phyloP scores from a whole-genome alignment of 2,113 vertebrate genomes.

The Hypomesus transpacificus region DNA sequence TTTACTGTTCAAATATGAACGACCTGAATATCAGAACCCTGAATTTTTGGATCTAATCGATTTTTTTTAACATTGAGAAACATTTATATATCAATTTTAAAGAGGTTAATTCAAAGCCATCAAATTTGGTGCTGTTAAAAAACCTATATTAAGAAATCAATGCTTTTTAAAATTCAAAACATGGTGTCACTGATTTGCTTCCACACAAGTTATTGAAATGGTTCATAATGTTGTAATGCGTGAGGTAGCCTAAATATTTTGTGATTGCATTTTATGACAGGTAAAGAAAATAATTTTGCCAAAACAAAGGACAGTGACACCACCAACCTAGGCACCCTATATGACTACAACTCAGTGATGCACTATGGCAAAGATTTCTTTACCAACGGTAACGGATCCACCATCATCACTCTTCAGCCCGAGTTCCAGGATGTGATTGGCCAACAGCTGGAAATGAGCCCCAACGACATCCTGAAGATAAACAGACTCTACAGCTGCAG shows the following conservation, averaged over 20 bases:
- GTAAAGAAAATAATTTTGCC: not conserved
- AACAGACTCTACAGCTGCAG: conserved; percentile 81
- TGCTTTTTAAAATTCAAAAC: too few species aligned
- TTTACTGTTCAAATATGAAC: too few species aligned
- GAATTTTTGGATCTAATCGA: too few species aligned
- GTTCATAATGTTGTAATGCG: not conserved
- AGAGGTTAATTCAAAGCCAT: too few species aligned
- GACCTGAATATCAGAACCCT: too few species aligned
- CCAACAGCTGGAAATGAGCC: conserved; percentile 82
- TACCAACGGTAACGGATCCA: not conserved
- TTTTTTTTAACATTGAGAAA: too few species aligned
- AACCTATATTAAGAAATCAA: too few species aligned
- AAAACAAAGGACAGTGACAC: not conserved
- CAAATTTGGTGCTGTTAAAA: too few species aligned
- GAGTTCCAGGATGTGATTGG: conserved; percentile 80
- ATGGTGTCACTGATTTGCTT: too few species aligned
- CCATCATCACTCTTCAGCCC: conserved; percentile 42
- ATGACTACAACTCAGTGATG: conserved; percentile 2
- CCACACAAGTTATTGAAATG: conserved; percentile 43
- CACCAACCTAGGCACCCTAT: not conserved
- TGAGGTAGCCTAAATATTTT: not conserved
- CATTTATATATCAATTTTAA: too few species aligned
- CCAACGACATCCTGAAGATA: conserved; percentile 76
- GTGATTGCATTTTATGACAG: not conserved
- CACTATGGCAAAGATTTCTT: conserved; percentile 65